A percentile compares a stretch with the other conserved stretches of the same genome.
Evolutionary conservation across 2,113 vertebrate genomes (phyloP).

Genomic region (Bettongia penicillata): DNA sequence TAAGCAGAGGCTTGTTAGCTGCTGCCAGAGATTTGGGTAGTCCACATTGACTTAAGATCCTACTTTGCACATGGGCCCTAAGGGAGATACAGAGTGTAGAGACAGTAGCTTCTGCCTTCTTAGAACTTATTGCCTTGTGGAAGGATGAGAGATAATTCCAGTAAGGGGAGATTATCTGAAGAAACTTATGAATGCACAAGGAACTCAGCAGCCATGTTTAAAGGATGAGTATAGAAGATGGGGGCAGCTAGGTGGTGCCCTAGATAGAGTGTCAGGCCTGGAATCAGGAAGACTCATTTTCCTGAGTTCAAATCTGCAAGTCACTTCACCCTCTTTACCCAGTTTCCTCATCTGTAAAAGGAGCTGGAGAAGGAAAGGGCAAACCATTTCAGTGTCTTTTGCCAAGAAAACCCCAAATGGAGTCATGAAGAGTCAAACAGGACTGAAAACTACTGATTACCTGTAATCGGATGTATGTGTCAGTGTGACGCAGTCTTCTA

Average conservation of each 20-base stretch:
- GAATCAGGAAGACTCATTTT: too few species aligned
- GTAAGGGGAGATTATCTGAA: not conserved
- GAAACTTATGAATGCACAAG: not conserved
- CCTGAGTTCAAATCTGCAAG: too few species aligned
- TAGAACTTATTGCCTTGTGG: not conserved
- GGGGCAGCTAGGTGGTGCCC: too few species aligned
- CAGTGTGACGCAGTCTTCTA: not conserved
- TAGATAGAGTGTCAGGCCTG: too few species aligned
- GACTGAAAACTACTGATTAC: too few species aligned
- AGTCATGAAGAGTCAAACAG: too few species aligned
- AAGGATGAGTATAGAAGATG: not conserved
- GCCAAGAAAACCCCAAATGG: too few species aligned
- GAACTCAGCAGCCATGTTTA: not conserved
- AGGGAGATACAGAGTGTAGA: not conserved
- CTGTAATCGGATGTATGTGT: too few species aligned
- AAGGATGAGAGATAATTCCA: not conserved
- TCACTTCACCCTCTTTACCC: too few species aligned
- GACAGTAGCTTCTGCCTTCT: not conserved
- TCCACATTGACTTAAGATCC: not conserved
- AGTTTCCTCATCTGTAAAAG: too few species aligned
- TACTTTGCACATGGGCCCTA: not conserved
- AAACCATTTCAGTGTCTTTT: too few species aligned
- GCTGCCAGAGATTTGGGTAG: not conserved
- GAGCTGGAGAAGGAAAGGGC: too few species aligned
- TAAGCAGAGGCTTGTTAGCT: not conserved